A percentile compares a stretch with the other conserved stretches of the same genome.
These are phyloP conservation scores for Scleropages formosus DNA, from an alignment of 2,797 vertebrate species.

Conservation along the genomic window DNA sequence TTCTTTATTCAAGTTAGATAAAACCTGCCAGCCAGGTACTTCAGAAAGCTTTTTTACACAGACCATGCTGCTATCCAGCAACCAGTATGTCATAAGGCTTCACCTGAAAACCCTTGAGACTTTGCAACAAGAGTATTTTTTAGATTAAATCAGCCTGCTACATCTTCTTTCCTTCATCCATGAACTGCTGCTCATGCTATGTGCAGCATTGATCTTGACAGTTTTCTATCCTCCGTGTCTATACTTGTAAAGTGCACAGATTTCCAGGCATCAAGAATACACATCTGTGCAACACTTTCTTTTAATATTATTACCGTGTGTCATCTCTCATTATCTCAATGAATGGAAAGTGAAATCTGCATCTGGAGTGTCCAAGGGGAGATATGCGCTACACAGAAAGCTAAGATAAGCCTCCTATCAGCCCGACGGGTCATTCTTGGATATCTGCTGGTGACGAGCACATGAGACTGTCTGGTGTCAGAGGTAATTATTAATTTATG, in stretches of 20 bases:
- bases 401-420: conserved; percentile 28
- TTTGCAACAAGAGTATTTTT: neutral
- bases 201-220: neutral
- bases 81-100: neutral
- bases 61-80: neutral
- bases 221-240: no score
- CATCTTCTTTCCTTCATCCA: neutral
- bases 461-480: conserved; percentile 40
- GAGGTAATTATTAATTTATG: conserved; percentile 50
- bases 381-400: conserved; percentile 35
- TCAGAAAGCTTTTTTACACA: neutral
- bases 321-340: conserved; percentile 47
- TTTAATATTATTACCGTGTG: conserved; percentile 32
- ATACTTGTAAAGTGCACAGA: neutral
- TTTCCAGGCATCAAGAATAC: neutral
- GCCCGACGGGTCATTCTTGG: neutral
- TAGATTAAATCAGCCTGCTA: neutral
- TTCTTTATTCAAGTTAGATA: conserved; percentile 8
- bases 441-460: neutral
- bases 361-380: conserved; percentile 40
- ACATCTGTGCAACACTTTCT: conserved; percentile 7
- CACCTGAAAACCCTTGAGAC: neutral
- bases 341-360: conserved; percentile 31
- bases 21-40: neutral
- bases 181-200: neutral